phyloP scores from a whole-genome alignment of 2,888 invertebrate genomes.

The Caenorhabditis sp. region DNA sequence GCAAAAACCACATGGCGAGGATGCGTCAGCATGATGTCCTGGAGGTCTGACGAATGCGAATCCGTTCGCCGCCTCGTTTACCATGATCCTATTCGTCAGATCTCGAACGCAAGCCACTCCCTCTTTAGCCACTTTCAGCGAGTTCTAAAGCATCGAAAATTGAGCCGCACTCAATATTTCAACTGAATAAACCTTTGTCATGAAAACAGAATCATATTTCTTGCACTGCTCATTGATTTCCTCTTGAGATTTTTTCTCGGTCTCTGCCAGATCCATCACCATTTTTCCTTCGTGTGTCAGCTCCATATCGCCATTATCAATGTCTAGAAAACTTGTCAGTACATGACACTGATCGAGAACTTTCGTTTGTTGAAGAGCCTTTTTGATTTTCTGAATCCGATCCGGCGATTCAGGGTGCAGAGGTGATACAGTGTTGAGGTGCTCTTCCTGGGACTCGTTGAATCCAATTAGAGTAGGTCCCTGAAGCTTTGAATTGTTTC shows the following conservation, averaged over 20 bases:
- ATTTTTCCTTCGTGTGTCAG: slow-evolving; percentile 59
- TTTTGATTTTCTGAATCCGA: slow-evolving; percentile 62
- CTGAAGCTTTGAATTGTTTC: slow-evolving; percentile 20
- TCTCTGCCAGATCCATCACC: slow-evolving; percentile 23
- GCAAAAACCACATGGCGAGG: slow-evolving; percentile 90
- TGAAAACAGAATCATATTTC: slow-evolving; percentile 70
- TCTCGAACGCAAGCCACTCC: slow-evolving; percentile 67
- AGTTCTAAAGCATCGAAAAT: slow-evolving; percentile 27
- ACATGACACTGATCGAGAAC: slow-evolving; percentile 66
- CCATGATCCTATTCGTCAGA: slow-evolving; percentile 65
- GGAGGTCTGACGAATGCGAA: slow-evolving; percentile 88
- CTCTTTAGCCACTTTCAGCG: slow-evolving; percentile 58
- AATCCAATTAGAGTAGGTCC: slow-evolving; percentile 66
- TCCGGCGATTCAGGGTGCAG: slow-evolving; percentile 69
- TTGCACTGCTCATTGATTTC: slow-evolving; percentile 61
- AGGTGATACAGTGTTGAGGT: slow-evolving; percentile 61
- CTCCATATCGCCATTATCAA: slow-evolving; percentile 66
- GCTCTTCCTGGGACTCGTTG: slow-evolving; percentile 60
- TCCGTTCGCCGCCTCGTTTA: slow-evolving; percentile 68
- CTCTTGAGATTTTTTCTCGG: slow-evolving; percentile 47
- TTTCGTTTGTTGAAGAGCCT: slow-evolving; percentile 54
- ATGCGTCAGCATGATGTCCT: slow-evolving; percentile 92
- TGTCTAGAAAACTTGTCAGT: slow-evolving; percentile 35
- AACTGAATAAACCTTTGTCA: slow-evolving; percentile 51
- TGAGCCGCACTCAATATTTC: background rate